A percentile compares a stretch with the other conserved stretches of the same genome.
phyloP scores from a whole-genome alignment of 2,888 invertebrate genomes.

The Sphecodes monilicornis region DNA sequence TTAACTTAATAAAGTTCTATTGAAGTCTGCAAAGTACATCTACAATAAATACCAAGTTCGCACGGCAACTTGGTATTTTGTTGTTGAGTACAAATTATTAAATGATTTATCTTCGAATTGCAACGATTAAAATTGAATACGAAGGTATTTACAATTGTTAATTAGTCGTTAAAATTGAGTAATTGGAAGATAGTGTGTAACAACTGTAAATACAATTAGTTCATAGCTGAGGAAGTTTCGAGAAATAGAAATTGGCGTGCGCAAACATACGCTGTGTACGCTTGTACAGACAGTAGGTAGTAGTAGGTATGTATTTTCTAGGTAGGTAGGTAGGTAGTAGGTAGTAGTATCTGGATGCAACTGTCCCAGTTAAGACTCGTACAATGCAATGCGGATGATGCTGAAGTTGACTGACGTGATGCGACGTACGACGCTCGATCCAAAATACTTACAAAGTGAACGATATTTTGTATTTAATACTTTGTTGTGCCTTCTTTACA shows the following conservation, averaged over 20 bases:
- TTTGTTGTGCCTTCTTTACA: too few species aligned
- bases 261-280: constrained; percentile 74
- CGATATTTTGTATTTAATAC: too few species aligned
- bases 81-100: not conserved
- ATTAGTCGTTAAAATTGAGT: not conserved
- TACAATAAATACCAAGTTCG: too few species aligned
- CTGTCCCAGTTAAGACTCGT: constrained; percentile 81
- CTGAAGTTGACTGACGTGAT: constrained; percentile 67
- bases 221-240: constrained; percentile 68
- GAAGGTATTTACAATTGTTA: not conserved
- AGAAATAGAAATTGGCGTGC: constrained; percentile 82
- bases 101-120: not conserved
- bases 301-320: constrained; percentile 1
- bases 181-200: not conserved
- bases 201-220: constrained; percentile 42
- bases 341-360: constrained; percentile 79
- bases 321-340: constrained; percentile 63
- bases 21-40: too few species aligned
- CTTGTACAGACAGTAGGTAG: constrained; percentile 64
- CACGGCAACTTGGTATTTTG: too few species aligned
- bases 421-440: too few species aligned
- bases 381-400: constrained; percentile 77
- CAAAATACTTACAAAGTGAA: too few species aligned
- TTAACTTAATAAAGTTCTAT: not conserved
- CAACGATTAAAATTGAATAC: not conserved